Evolutionary conservation across 1,140 invertebrate species (phyloP).

Genomic region (Ceratitis capitata): DNA sequence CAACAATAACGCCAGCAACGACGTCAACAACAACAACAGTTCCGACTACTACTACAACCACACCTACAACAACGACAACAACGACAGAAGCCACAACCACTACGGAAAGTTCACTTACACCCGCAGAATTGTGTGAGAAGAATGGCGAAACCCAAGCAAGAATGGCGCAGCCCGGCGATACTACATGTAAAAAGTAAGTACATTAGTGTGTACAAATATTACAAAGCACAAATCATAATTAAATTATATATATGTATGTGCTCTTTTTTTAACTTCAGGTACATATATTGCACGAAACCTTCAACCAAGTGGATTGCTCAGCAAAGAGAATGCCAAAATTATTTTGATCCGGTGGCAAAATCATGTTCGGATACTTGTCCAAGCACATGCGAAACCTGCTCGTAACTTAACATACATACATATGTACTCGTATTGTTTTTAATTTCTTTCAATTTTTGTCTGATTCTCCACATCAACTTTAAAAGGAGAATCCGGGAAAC

Average conservation of each 20-base stretch:
- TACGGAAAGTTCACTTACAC: neutral
- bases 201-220: neutral
- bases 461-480: no score
- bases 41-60: neutral
- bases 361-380: neutral
- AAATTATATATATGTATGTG: no score
- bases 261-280: no score
- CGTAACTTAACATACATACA: neutral
- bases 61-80: neutral
- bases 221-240: no score
- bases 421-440: neutral
- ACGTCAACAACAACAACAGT: neutral
- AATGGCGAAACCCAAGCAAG: neutral
- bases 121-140: neutral
- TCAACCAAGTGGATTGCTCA: neutral
- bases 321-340: neutral
- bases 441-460: no score
- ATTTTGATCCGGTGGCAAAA: neutral
- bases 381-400: neutral
- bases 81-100: neutral
- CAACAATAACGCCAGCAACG: neutral
- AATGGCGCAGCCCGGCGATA: neutral
- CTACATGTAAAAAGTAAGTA: neutral
- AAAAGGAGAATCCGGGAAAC: no score
- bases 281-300: neutral